Percentiles rank a stretch among this genome's conserved stretches.
phyloP scores from a whole-genome alignment of 1,140 invertebrate species.

The Plodia interpunctella region DNA sequence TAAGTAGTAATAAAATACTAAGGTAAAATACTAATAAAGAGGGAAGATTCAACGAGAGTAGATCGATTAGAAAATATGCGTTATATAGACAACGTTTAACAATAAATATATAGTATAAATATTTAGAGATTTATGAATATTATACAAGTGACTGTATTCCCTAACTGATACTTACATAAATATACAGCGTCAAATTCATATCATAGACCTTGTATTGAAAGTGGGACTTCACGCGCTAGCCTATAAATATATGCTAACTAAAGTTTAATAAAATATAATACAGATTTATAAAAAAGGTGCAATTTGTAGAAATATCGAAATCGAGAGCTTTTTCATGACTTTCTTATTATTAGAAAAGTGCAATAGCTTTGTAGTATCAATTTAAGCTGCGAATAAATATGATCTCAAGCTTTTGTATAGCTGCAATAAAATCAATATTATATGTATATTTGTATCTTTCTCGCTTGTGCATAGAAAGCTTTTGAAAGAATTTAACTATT shows the following conservation, averaged over 20 bases:
- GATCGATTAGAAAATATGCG: slow-evolving; percentile 19
- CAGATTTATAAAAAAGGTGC: neutral
- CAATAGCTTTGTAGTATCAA: no score
- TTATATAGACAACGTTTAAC: slow-evolving; percentile 16
- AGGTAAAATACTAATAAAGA: slow-evolving; percentile 16
- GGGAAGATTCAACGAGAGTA: slow-evolving; percentile 20
- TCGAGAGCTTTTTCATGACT: neutral
- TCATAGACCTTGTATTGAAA: neutral
- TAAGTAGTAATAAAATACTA: slow-evolving; percentile 13
- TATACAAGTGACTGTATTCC: neutral
- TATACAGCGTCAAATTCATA: neutral
- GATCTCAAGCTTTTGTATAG: no score
- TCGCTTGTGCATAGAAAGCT: no score
- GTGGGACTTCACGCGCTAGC: neutral
- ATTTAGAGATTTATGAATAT: slow-evolving; percentile 5
- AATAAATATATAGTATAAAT: slow-evolving; percentile 18
- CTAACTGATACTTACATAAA: neutral
- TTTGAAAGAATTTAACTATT: no score
- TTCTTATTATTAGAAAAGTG: no score
- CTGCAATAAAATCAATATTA: no score
- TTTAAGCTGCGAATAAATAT: no score
- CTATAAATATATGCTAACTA: neutral
- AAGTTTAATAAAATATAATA: neutral
- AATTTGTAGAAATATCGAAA: neutral
- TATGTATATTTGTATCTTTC: no score